Evolutionary conservation across 1,140 invertebrate genomes (phyloP).

Genomic region (Andricus grossulariae): DNA sequence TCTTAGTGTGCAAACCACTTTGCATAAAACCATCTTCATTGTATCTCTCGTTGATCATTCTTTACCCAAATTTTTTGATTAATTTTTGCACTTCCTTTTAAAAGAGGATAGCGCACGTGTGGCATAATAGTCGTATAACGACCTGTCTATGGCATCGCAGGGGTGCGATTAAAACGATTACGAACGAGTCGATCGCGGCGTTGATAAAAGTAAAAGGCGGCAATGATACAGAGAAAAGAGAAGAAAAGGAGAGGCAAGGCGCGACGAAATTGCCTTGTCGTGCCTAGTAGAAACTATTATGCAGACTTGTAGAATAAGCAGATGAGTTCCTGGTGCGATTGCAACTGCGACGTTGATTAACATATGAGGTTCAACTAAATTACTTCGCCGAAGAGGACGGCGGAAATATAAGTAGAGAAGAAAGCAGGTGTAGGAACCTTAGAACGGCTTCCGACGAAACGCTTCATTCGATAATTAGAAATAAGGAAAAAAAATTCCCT

Average conservation of each 20-base stretch:
- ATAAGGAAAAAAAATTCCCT: background rate
- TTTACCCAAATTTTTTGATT: background rate
- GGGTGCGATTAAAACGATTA: conserved; percentile 47
- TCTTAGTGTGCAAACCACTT: too few relatives aligned
- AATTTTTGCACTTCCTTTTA: background rate
- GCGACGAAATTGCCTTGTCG: conserved; percentile 54
- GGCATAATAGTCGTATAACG: conserved; percentile 49
- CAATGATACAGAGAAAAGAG: conserved; percentile 30
- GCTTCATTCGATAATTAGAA: conserved; percentile 38
- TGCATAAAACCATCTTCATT: too few relatives aligned
- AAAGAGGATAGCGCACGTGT: background rate
- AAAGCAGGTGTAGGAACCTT: conserved; percentile 42
- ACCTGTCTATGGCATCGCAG: conserved; percentile 39
- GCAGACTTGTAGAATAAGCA: conserved; percentile 43
- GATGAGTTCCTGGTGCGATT: conserved; percentile 56
- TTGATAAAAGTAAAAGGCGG: conserved; percentile 37
- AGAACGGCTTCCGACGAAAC: conserved; percentile 42
- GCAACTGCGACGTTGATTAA: conserved; percentile 59
- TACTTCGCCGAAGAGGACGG: conserved; percentile 42
- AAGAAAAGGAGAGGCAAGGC: conserved; percentile 45
- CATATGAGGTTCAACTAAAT: conserved; percentile 56
- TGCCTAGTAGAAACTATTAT: conserved; percentile 10
- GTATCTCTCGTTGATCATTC: too few relatives aligned
- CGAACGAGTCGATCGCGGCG: conserved; percentile 49
- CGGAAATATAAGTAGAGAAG: conserved; percentile 41